Percentiles rank a stretch among this genome's conserved stretches.
phyloP scores from a whole-genome alignment of 2,113 vertebrate genomes.

The Epinephelus lanceolatus region DNA sequence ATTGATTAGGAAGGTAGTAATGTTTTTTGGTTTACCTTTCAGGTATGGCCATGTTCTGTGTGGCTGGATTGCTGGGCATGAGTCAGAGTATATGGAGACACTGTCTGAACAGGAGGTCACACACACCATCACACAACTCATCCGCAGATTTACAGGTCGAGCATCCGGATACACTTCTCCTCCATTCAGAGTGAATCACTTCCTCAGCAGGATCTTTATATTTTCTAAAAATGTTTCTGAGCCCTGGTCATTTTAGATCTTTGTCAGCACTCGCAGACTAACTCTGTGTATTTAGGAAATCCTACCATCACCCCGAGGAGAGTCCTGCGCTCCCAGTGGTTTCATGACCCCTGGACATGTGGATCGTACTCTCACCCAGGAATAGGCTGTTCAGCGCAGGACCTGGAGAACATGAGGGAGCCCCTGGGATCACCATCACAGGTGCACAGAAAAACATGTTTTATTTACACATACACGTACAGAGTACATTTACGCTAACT shows the following conservation, averaged over 20 bases:
- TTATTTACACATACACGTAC: not conserved
- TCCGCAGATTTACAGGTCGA: constrained; percentile 88
- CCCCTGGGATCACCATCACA: constrained; percentile 82
- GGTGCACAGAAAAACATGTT: constrained; percentile 74
- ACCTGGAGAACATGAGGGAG: constrained; percentile 88
- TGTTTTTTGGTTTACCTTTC: constrained; percentile 22
- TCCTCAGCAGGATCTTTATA: not conserved
- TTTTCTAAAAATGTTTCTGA: not conserved
- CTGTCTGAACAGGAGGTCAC: constrained; percentile 88
- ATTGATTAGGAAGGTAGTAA: not conserved
- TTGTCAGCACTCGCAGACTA: not conserved
- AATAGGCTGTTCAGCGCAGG: constrained; percentile 85
- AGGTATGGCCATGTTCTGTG: constrained; percentile 90
- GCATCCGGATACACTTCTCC: not conserved
- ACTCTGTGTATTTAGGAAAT: constrained; percentile 85
- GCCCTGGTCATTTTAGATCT: not conserved
- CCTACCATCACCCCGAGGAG: constrained; percentile 82
- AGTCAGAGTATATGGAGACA: constrained; percentile 92
- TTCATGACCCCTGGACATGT: constrained; percentile 88
- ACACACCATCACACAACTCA: constrained; percentile 79
- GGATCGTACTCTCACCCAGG: constrained; percentile 93
- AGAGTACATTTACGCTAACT: not conserved
- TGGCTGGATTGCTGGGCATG: constrained; percentile 91
- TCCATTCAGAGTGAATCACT: not conserved
- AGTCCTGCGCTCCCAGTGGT: constrained; percentile 89